These are phyloP conservation scores for Charadrius vociferus DNA, from an alignment of 2,113 vertebrate species.

Conservation along the genomic window DNA sequence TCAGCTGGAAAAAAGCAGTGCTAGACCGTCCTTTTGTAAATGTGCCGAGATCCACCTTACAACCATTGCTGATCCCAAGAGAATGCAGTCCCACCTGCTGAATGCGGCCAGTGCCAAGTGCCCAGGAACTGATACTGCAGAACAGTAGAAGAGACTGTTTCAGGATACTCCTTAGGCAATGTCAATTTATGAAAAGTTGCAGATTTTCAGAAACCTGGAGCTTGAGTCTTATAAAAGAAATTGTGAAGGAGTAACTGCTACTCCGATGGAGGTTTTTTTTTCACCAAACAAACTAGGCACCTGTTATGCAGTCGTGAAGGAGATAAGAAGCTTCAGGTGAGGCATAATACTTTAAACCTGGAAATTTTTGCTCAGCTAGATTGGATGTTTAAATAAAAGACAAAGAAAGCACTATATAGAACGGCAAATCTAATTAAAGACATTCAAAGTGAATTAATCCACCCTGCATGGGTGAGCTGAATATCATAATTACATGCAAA, in stretches of 20 bases:
- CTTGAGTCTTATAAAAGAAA: neutral
- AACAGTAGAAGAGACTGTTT: neutral
- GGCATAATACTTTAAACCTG: neutral
- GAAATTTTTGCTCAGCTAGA: neutral
- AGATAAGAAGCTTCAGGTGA: neutral
- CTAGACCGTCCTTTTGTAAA: fast-evolving
- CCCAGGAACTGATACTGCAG: neutral
- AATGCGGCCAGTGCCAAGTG: neutral
- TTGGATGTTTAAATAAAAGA: neutral
- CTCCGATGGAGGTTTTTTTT: neutral
- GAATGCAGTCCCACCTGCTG: neutral
- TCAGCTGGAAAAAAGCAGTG: neutral
- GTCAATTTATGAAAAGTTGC: neutral
- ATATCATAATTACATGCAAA: neutral
- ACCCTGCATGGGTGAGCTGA: neutral
- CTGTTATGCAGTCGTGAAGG: neutral
- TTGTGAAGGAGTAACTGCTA: neutral
- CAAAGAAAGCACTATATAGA: neutral
- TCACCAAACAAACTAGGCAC: neutral
- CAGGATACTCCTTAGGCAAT: neutral
- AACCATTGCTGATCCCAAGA: neutral
- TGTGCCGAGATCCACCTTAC: neutral
- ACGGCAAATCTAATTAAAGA: conserved; percentile 17
- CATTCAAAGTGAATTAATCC: neutral
- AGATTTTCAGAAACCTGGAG: neutral